Base-by-base conservation (phyloP, 2,797 vertebrate species). In the Brotula barbata region DNA sequence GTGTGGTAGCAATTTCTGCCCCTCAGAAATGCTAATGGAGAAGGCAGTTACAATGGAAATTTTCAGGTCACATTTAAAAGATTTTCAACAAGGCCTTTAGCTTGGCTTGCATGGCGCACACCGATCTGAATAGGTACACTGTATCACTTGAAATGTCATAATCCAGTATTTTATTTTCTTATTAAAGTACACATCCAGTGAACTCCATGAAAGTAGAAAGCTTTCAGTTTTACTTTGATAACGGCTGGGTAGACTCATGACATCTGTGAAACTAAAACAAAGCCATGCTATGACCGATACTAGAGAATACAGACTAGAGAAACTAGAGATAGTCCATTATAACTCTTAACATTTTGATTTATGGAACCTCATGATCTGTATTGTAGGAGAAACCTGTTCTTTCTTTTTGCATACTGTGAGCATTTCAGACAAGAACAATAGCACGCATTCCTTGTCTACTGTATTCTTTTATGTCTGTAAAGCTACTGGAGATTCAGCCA, bases 381-480 rank as follows among this genome's bases (percentile, higher is more conserved):
- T 20, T 16, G 4, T 13, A 43, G 6, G 1, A 28, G 54, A 50
- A 58, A 19, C 20, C 21, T 17, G n/a, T 21, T 44, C 12, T 34
- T 1, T 39, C 22, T 40, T 54, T 68, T 49, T 64, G 36, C 49
- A 49, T 11, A 59, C 11, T 39, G 19, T 58, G 12, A 57, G 33
- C 39, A 17, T 1, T 71, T 71, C 25, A 22, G 59, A 62, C 47
- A 56, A 17, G 58, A 80, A 74, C 70, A 75, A 78, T 66, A 52
- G 62, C 41, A 50, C 37, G 37, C 40, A 3, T 5, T 20, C 11
- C 19, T 64, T 15, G 23, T 74, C 19, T 44, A 19, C 41, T 71
- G 33, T 36, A 49, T 33, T 43, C 71, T 75, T 75, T 71, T n/a
- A 77, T 82, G 73, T 84, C 43, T 81, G 57, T 64, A 57, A 33